Evolutionary conservation across 2,888 invertebrate genomes (phyloP).

Genomic region (Melieria crassipennis): DNA sequence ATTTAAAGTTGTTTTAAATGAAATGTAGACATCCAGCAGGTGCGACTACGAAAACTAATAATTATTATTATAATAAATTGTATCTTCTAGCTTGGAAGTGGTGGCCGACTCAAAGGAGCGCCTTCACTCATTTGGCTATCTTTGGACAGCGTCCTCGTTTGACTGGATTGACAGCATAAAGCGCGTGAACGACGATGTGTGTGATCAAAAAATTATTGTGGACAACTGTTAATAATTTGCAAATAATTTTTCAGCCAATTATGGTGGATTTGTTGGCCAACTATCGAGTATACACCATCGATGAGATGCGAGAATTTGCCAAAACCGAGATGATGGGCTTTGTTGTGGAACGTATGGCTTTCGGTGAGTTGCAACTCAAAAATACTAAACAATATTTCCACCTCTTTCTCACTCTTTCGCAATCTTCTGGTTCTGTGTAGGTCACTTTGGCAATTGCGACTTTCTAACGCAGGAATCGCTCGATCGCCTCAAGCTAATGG

Average conservation of each 20-base stretch:
- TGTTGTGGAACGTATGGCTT: slow-evolving; percentile 72
- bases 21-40: no score
- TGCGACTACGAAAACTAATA: no score
- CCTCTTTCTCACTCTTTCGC: neutral
- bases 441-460: slow-evolving; percentile 73
- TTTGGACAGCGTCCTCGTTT: slow-evolving; percentile 74
- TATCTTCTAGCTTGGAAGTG: slow-evolving; percentile 66
- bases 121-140: slow-evolving; percentile 69
- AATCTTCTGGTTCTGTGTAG: slow-evolving; percentile 55
- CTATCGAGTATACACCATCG: slow-evolving; percentile 45
- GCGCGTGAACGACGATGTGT: slow-evolving; percentile 66
- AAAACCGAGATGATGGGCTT: slow-evolving; percentile 69
- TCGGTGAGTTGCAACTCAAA: slow-evolving; percentile 65
- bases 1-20: neutral
- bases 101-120: slow-evolving; percentile 73
- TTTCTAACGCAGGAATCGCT: slow-evolving; percentile 72
- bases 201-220: neutral
- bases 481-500: slow-evolving; percentile 70
- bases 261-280: slow-evolving; percentile 43
- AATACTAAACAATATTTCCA: neutral
- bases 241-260: slow-evolving; percentile 41
- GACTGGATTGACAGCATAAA: slow-evolving; percentile 74
- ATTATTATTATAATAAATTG: neutral
- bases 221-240: no score
- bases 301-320: slow-evolving; percentile 59